A percentile compares a stretch with the other conserved stretches of the same genome.
phyloP scores from a whole-genome alignment of 2,888 invertebrate species.

The Dryobotodes eremita region DNA sequence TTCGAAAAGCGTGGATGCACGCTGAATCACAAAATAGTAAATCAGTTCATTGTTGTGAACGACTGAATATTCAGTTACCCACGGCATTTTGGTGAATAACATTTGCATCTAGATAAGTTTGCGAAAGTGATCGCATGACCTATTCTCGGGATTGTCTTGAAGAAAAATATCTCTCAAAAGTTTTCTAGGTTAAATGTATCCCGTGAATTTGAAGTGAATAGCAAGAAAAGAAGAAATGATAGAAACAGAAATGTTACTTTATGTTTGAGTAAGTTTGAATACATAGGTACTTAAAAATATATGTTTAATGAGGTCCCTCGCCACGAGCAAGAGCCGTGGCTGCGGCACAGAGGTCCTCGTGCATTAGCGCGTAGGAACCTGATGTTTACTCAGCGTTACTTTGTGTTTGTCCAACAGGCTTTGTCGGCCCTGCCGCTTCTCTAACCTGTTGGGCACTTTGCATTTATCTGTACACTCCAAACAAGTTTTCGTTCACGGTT shows the following conservation, averaged over 20 bases:
- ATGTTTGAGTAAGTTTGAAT: slow-evolving; percentile 26
- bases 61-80: slow-evolving; percentile 82
- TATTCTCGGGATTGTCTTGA: slow-evolving; percentile 48
- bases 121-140: slow-evolving; percentile 70
- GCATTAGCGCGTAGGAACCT: slow-evolving; percentile 83
- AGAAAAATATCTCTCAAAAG: slow-evolving; percentile 23
- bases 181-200: slow-evolving; percentile 24
- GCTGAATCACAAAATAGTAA: slow-evolving; percentile 86
- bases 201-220: slow-evolving; percentile 24
- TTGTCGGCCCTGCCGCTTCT: slow-evolving; percentile 77
- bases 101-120: slow-evolving; percentile 78
- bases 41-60: slow-evolving; percentile 85
- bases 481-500: slow-evolving; percentile 69
- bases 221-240: slow-evolving; percentile 8
- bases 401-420: slow-evolving; percentile 82
- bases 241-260: slow-evolving; percentile 24
- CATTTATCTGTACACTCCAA: slow-evolving; percentile 70
- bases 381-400: slow-evolving; percentile 82
- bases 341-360: slow-evolving; percentile 74
- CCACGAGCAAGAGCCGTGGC: slow-evolving; percentile 60
- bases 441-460: slow-evolving; percentile 79
- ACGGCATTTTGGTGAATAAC: slow-evolving; percentile 76
- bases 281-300: slow-evolving; percentile 48
- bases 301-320: slow-evolving; percentile 63
- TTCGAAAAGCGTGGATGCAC: slow-evolving; percentile 82